phyloP scores from a whole-genome alignment of 2,113 vertebrate genomes.

The Melanerpes aurifrons region DNA sequence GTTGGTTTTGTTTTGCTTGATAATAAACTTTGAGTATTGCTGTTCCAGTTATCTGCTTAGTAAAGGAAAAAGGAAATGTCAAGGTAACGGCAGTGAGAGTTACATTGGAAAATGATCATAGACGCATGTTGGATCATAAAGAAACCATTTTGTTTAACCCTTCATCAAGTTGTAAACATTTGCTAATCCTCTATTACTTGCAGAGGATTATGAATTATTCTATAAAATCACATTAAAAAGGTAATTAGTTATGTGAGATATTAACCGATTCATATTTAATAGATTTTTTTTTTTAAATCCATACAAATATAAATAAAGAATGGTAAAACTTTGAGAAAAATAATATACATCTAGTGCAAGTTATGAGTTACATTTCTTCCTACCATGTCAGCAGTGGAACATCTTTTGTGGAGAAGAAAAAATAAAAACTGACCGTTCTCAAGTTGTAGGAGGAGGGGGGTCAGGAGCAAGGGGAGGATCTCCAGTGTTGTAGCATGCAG shows the following conservation, averaged over 20 bases:
- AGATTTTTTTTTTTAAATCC: conserved; percentile 69
- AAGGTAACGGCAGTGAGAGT: conserved; percentile 71
- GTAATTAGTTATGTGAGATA: conserved; percentile 77
- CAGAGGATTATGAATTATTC: conserved; percentile 75
- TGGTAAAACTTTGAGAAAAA: conserved; percentile 81
- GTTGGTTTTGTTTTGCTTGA: background rate
- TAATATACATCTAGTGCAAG: conserved; percentile 86
- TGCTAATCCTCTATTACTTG: conserved; percentile 60
- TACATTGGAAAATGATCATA: conserved; percentile 12
- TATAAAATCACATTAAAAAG: conserved; percentile 84
- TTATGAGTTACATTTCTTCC: conserved; percentile 79
- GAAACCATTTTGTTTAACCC: conserved; percentile 59
- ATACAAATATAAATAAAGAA: conserved; percentile 87
- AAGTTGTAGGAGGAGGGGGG: conserved; percentile 28
- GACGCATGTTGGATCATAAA: conserved; percentile 39
- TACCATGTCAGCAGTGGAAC: conserved; percentile 77
- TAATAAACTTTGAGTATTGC: background rate
- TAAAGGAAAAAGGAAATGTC: conserved; percentile 42
- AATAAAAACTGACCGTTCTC: conserved; percentile 51
- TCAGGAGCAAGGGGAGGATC: background rate
- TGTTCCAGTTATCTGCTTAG: conserved; percentile 63
- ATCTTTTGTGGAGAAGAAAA: conserved; percentile 55
- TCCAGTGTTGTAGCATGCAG: conserved; percentile 82
- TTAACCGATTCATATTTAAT: conserved; percentile 80
- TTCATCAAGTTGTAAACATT: conserved; percentile 74